Evolutionary conservation across 2,797 vertebrate genomes (phyloP), one percentile per base, ranked within the genome.

Genomic region (Nyctibius grandis): DNA sequence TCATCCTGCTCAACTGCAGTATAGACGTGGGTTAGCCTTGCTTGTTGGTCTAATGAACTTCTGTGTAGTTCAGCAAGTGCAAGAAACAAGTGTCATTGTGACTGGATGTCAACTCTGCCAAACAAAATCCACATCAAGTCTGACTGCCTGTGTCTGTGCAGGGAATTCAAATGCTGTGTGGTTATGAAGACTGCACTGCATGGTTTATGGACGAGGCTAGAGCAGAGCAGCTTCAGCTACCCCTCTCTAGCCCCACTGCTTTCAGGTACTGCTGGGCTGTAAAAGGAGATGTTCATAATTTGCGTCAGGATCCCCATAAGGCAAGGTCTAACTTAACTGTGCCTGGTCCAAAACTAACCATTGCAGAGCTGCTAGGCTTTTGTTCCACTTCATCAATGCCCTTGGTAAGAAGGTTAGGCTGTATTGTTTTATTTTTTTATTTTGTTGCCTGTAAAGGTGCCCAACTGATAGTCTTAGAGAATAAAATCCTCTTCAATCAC

Each of bases 11-110:
- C 61, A 34, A 26, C 48, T 53, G 67, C 38, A 26, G 53, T 12
- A 11, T 11, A 44, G 44, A 9, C 19, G 1, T 0, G 0, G 47
- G 22, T 12, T 59, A 47, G 60, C 60, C 51, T 19, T 10, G 19
- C 15, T 76, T 65, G 44, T 42, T 44, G 38, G 26, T 51, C 23
- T 57, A 17, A 3, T 31, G 60, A 59, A 9, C 22, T 38, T 23
- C 1, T n/a, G 1, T 3, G 33, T 11, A 9, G 15, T 20, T 81
- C 77, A 72, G 48, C 31, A 61, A 70, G 44, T 3, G 0, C 33
- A 19, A 56, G 76, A 59, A 79, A 21, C 4, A 7, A 34, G 18
- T 2, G 2, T 64, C 29, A 9, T 13, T 48, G 56, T 26, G 44
- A 11, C n/a, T 86, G 4, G 28, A 17, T 42, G 45, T 65, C 42